Conservation (phyloP, 1,140 invertebrate genomes). For the Panagrolaimus sp. region DNA sequence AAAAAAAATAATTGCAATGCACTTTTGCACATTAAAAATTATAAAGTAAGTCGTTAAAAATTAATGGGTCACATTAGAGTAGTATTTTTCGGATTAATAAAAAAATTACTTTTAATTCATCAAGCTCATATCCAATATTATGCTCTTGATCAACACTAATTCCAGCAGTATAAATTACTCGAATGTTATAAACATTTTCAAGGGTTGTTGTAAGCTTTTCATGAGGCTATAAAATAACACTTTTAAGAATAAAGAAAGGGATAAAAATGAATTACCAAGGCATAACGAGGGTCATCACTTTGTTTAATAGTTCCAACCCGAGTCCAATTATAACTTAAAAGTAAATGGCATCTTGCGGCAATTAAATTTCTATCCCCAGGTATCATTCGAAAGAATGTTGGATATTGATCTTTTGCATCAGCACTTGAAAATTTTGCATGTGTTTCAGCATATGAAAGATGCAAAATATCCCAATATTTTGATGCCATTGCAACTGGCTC, state of each 20-base stretch:
- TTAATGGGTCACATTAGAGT: neutral
- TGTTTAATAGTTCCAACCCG: constrained; percentile 93
- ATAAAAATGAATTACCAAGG: constrained; percentile 68
- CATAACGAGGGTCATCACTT: constrained; percentile 81
- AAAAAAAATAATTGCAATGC: neutral
- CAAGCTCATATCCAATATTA: constrained; percentile 67
- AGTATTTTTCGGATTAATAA: constrained; percentile 6
- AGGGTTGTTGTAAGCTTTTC: constrained; percentile 82
- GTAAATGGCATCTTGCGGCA: constrained; percentile 76
- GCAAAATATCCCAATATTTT: constrained; percentile 89
- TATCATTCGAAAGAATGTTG: constrained; percentile 72
- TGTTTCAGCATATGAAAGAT: constrained; percentile 93
- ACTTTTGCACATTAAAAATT: too few species aligned
- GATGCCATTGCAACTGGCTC: constrained; percentile 95
- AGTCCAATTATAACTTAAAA: constrained; percentile 91
- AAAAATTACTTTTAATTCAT: constrained; percentile 71
- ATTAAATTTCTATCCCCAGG: constrained; percentile 94
- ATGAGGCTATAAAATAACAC: constrained; percentile 69
- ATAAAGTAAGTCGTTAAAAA: too few species aligned
- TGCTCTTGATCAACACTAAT: constrained; percentile 79
- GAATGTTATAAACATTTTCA: constrained; percentile 70
- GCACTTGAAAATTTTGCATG: constrained; percentile 95
- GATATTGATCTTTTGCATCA: constrained; percentile 73
- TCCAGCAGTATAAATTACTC: constrained; percentile 82
- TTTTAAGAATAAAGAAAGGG: constrained; percentile 9